These are phyloP conservation scores for Iguana delicatissima DNA, from an alignment of 2,797 vertebrate species.

Conservation along the genomic window DNA sequence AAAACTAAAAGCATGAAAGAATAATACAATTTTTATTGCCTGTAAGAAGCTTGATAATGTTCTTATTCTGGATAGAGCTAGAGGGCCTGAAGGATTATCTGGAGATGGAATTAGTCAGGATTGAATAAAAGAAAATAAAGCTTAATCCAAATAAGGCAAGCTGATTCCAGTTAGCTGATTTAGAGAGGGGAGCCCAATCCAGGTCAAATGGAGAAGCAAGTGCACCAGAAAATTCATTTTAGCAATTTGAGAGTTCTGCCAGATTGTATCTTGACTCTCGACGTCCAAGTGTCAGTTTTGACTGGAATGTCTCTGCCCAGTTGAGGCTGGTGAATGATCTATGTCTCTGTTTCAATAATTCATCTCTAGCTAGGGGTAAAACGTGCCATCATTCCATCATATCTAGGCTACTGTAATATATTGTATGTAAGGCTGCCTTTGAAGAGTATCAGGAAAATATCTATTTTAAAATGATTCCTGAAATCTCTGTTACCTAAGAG, in stretches of 20 bases:
- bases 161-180: no score
- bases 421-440: background rate
- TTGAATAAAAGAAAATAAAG: background rate
- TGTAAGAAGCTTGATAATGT: no score
- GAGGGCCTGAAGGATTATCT: background rate
- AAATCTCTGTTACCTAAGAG: no score
- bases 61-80: background rate
- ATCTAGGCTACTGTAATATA: background rate
- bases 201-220: no score
- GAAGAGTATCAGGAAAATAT: no score
- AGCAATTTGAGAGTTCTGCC: no score
- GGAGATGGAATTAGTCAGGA: background rate
- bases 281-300: background rate
- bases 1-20: no score
- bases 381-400: background rate
- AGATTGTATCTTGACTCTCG: background rate
- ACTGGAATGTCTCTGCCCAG: background rate
- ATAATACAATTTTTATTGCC: no score
- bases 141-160: no score
- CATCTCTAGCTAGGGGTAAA: background rate
- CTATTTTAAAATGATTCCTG: no score
- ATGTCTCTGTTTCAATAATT: background rate
- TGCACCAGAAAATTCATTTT: no score
- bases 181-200: no score
- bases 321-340: background rate